phyloP scores from a whole-genome alignment of 2,888 invertebrate genomes.

The Galerucella nymphaeae region DNA sequence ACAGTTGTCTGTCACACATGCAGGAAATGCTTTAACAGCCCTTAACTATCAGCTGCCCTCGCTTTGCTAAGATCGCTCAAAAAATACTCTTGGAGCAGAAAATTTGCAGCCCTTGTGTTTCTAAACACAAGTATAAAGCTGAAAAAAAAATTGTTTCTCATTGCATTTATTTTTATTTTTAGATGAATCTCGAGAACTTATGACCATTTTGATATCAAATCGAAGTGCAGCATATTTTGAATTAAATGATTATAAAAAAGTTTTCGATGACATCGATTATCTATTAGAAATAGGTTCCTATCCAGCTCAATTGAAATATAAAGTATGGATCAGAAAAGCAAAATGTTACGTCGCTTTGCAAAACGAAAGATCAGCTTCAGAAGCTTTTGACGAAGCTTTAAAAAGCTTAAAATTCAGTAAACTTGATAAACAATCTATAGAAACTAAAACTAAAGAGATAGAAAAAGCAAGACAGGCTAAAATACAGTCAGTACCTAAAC shows the following conservation, averaged over 20 bases:
- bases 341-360: constrained; percentile 77
- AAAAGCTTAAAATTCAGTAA: constrained; percentile 75
- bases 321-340: constrained; percentile 80
- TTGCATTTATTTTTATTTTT: constrained; percentile 37
- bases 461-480: constrained; percentile 46
- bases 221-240: constrained; percentile 85
- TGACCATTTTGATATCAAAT: constrained; percentile 80
- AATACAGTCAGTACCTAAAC: constrained; percentile 71
- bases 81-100: too few relatives aligned
- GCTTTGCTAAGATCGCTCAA: too few relatives aligned
- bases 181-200: constrained; percentile 68
- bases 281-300: constrained; percentile 73
- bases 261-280: constrained; percentile 78
- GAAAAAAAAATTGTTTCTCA: too few relatives aligned
- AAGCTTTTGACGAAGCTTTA: constrained; percentile 76
- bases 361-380: constrained; percentile 72
- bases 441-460: constrained; percentile 53
- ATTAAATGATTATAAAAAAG: constrained; percentile 73
- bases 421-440: constrained; percentile 67
- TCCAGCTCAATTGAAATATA: constrained; percentile 78
- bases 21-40: too few relatives aligned
- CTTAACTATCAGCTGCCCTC: too few relatives aligned
- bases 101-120: too few relatives aligned
- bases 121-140: too few relatives aligned
- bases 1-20: too few relatives aligned